Evolutionary conservation across 2,797 vertebrate genomes (phyloP), one percentile per base, ranked within the genome.

Genomic region (Potorous gilbertii): DNA sequence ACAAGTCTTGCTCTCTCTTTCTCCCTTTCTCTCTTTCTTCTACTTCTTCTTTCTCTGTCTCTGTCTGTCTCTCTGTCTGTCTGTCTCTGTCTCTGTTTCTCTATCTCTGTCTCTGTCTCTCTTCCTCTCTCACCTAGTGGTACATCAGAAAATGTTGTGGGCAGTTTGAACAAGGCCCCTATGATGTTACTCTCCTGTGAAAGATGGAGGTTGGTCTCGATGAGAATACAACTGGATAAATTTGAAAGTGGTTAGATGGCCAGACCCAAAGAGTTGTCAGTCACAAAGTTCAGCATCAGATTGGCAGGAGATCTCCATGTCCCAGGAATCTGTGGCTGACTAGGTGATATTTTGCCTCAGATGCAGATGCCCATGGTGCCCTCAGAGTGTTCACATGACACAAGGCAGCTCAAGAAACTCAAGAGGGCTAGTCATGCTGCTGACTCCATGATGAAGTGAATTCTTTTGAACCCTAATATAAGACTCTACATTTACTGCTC

Each of bases 261-360:
- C 27, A 1, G 94, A 9, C 12, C 1, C 66, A 16, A 12, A 56
- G 56, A n/a, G 1, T 5, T 28, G 55, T 34, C 59, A 12, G 0
- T 62, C 59, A 31, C 12, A 1, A 34, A 13, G 59, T 31, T 14
- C 12, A 5, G 13, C 11, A 29, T 9, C 2, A 11, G 66, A 13
- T 8, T 90, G 91, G 90, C 56, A 55, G 54, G 91, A 50, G 55
- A 66, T 87, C 90, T 91, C 93, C n/a, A 0, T 29, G 50, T 94
- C 95, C 95, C 95, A 95, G 97, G 96, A 92, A 95, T 93, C 74
- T 0, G 27, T 0, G 4, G 4, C 57, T 66, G 95, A 93, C 59
- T 90, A 74, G 28, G 28, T 29, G 3, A 31, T 31, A 29, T 29
- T 56, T 6, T 0, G 52, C 55, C 92, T 94, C 40, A 31, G 81